Evolutionary conservation across 2,797 vertebrate genomes (phyloP).

Genomic region (Neomorphus geoffroyi): DNA sequence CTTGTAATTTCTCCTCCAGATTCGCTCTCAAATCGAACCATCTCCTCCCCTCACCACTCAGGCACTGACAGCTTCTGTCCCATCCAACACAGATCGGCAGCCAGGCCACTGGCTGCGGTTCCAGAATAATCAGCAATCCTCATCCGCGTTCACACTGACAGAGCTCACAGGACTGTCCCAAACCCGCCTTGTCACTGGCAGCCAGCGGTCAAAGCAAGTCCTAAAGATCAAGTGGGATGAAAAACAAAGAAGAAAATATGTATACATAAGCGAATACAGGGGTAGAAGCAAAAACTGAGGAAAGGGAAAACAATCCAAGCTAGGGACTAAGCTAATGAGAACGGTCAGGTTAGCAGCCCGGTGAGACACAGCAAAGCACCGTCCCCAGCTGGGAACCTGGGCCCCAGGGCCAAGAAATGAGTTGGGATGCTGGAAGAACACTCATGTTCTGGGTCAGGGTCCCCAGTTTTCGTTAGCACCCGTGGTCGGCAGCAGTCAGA

Average conservation of each 20-base stretch:
- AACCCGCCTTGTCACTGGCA: neutral
- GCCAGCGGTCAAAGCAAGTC: neutral
- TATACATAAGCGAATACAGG: too few species aligned
- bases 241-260: neutral
- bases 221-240: neutral
- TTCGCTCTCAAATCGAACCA: neutral
- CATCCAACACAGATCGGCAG: neutral
- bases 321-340: conserved; percentile 39
- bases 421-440: conserved; percentile 18
- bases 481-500: neutral
- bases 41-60: neutral
- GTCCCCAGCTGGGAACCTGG: conserved; percentile 17
- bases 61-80: neutral
- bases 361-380: neutral
- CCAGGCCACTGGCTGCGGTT: neutral
- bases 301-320: conserved; percentile 12
- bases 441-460: conserved; percentile 15
- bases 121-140: neutral
- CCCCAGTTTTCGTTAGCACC: neutral
- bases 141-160: neutral
- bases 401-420: conserved; percentile 49
- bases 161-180: neutral
- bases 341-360: neutral
- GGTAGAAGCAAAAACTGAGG: neutral
- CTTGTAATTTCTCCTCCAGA: neutral